Conservation (phyloP, 2,888 invertebrate species). For the Xestia c-nigrum region DNA sequence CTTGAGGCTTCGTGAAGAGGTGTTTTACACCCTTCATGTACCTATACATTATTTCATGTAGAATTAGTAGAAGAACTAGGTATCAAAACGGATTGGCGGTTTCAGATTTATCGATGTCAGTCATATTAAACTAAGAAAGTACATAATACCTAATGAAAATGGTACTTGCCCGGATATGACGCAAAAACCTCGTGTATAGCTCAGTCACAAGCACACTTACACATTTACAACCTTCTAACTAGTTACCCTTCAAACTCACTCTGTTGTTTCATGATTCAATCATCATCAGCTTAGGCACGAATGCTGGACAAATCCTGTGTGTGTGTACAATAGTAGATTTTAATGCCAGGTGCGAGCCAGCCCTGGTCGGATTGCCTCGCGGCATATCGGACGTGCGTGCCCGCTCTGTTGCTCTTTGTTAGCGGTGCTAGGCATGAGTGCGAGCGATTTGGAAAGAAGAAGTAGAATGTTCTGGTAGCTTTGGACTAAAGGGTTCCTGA, state of each 20-base stretch:
- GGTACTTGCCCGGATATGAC: not conserved
- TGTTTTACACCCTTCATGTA: no score
- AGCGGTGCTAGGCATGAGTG: conserved; percentile 55
- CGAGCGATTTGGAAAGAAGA: conserved; percentile 55
- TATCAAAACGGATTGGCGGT: not conserved
- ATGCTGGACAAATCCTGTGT: conserved; percentile 29
- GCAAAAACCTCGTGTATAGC: not conserved
- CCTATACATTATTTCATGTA: not conserved
- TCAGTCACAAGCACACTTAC: not conserved
- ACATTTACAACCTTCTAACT: not conserved
- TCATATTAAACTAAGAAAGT: not conserved
- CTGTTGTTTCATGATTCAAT: conserved; percentile 31
- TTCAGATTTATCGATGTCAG: not conserved
- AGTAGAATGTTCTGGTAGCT: not conserved
- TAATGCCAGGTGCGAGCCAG: conserved; percentile 81
- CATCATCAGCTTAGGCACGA: conserved; percentile 36
- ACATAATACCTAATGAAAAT: not conserved
- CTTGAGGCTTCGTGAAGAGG: no score
- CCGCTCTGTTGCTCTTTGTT: conserved; percentile 76
- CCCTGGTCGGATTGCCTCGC: conserved; percentile 76
- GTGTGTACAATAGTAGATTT: conserved; percentile 50
- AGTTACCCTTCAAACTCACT: not conserved
- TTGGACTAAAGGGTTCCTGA: not conserved
- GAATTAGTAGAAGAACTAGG: not conserved
- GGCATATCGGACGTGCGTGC: conserved; percentile 82